A percentile compares a stretch with the other conserved stretches of the same genome.
phyloP scores from a whole-genome alignment of 2,888 invertebrate species.

The Melipona beecheii region DNA sequence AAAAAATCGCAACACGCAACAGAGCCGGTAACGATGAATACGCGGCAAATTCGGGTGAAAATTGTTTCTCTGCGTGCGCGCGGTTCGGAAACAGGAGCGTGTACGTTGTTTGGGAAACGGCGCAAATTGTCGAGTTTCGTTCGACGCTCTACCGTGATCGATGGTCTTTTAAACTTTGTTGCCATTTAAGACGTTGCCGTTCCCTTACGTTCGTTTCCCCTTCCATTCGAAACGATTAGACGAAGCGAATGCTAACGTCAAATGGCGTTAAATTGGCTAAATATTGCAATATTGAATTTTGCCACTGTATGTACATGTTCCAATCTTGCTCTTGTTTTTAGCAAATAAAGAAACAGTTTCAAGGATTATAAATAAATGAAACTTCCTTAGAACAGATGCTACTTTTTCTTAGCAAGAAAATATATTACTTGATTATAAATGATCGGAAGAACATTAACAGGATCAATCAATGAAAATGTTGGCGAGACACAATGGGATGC shows the following conservation, averaged over 20 bases:
- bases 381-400: too few relatives aligned
- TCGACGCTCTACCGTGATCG: slow-evolving; percentile 43
- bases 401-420: too few relatives aligned
- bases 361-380: background rate
- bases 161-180: slow-evolving; percentile 54
- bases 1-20: slow-evolving; percentile 34
- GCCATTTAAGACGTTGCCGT: slow-evolving; percentile 35
- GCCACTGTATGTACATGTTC: too few relatives aligned
- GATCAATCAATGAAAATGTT: too few relatives aligned
- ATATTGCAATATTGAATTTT: background rate
- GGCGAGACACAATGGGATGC: too few relatives aligned
- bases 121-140: slow-evolving; percentile 35
- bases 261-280: slow-evolving; percentile 6
- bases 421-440: too few relatives aligned
- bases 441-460: too few relatives aligned
- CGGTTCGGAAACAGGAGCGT: slow-evolving; percentile 21
- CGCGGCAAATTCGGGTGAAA: slow-evolving; percentile 40
- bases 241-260: background rate
- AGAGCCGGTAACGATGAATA: slow-evolving; percentile 27
- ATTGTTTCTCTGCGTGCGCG: slow-evolving; percentile 44
- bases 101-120: slow-evolving; percentile 38
- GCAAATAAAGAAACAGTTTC: too few relatives aligned
- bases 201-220: background rate
- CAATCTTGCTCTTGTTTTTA: too few relatives aligned
- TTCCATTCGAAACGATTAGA: slow-evolving; percentile 29